Percentiles rank a stretch among this genome's conserved stretches.
Evolutionary conservation across 1,140 invertebrate genomes (phyloP).

Genomic region (Dendrolimus kikuchii): DNA sequence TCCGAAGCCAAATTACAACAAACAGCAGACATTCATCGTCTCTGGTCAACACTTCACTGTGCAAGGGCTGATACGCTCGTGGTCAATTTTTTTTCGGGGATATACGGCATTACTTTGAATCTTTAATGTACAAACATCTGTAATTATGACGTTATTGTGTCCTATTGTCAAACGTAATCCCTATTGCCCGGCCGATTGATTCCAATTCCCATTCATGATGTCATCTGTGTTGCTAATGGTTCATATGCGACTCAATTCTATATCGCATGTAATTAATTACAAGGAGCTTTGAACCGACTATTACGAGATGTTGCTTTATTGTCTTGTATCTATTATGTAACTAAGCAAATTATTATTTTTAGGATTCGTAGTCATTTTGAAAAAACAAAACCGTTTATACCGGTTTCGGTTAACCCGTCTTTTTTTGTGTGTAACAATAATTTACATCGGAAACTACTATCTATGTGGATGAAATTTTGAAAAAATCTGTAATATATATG

Average conservation of each 20-base stretch:
- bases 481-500: too few relatives aligned
- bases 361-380: too few relatives aligned
- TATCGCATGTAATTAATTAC: conserved; percentile 26
- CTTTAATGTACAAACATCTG: conserved; percentile 24
- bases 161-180: conserved; percentile 31
- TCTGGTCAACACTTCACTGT: too few relatives aligned
- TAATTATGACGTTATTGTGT: conserved; percentile 35
- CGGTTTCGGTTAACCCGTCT: too few relatives aligned
- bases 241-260: conserved; percentile 10
- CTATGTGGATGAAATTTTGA: too few relatives aligned
- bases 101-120: conserved; percentile 23
- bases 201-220: conserved; percentile 32
- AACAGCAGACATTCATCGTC: too few relatives aligned
- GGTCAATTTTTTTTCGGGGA: conserved; percentile 23
- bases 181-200: conserved; percentile 40
- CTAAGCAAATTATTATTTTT: too few relatives aligned
- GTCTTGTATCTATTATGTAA: background rate
- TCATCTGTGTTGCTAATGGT: conserved; percentile 22
- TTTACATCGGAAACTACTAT: too few relatives aligned
- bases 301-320: conserved; percentile 22
- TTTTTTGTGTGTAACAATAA: too few relatives aligned
- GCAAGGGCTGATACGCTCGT: background rate
- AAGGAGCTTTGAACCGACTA: conserved; percentile 36
- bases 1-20: too few relatives aligned
- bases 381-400: too few relatives aligned